These are phyloP conservation scores for Drosophila basisetae DNA, from an alignment of 2,888 invertebrate species.

Conservation along the genomic window DNA sequence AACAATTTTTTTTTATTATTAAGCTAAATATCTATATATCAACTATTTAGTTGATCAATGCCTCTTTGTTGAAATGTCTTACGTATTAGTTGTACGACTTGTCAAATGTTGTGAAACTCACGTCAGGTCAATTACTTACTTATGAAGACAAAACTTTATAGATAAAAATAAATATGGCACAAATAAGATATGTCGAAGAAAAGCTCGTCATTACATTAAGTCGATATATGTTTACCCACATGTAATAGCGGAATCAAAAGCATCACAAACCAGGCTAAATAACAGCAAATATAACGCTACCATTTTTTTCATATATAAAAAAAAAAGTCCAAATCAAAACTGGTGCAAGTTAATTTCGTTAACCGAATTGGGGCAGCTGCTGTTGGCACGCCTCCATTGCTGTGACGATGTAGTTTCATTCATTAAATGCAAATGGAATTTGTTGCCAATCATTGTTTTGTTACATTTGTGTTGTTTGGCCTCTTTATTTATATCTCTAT, in stretches of 20 bases:
- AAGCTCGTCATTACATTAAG: not conserved
- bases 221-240: not conserved
- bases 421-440: conserved; percentile 64
- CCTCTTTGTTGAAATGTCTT: not conserved
- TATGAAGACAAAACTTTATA: not conserved
- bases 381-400: conserved; percentile 20
- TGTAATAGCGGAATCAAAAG: conserved; percentile 1
- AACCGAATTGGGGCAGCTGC: conserved; percentile 44
- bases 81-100: not conserved
- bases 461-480: conserved; percentile 50
- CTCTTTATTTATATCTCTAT: conserved; percentile 45
- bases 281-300: not conserved
- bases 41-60: not conserved
- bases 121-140: not conserved
- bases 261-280: not conserved
- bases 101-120: not conserved
- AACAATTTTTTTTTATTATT: not conserved
- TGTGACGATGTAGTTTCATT: conserved; percentile 39
- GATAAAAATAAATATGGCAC: not conserved
- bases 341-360: conserved; percentile 27
- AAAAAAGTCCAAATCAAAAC: conserved; percentile 10
- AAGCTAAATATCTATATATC: not conserved
- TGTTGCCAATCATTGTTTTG: conserved; percentile 52
- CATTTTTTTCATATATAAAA: not conserved
- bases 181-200: not conserved